Base-by-base conservation (phyloP, 2,888 invertebrate genomes). In the Sphaerophoria taeniata region DNA sequence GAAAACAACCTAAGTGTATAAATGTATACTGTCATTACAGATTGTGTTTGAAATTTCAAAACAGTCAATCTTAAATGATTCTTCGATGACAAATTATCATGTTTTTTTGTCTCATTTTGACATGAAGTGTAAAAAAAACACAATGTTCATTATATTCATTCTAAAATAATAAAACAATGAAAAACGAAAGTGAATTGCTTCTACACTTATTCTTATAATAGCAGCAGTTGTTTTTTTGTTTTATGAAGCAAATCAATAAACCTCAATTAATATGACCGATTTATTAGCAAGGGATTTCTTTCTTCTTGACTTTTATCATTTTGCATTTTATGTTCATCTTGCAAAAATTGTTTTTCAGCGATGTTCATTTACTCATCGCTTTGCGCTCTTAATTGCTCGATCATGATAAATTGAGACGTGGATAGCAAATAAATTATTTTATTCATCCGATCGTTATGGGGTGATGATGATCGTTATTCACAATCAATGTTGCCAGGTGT, bases 381-480 rank as follows among this genome's bases (percentile, higher is more conserved):
- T 71, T 84, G 74, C 60, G 80, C 75, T 75, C 84, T 84, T 84
- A 80, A 80, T 84, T 84, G 84, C 84, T 84, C 84, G 80, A 76
- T 80, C 84, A 84, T 84, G 84, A 84, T 84, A 80, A 84, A 84
- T 84, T 84, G 84, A 84, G 84, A 84, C 80, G 84, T 80, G 84
- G 84, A 84, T 80, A 67, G 84, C 84, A 80, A 84, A 76, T 84
- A 80, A 84, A 84, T 84, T 84, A 80, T 80, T 72, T 78, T 55
- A 55, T 73, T 82, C 51, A 34, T 77, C 69, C 14, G 36, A 70
- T 56, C 34, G 43, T 70, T 33, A 53, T 78, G 61, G 69, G 24
- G 69, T 51, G 61, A 56, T 24, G 74, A 65, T 61, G 67, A 72
- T 84, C 75, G 72, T 84, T 72, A 71, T 56, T 84, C 80, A 84